Conservation (phyloP, 2,113 vertebrate genomes). For the Phyllostomus hastatus region DNA sequence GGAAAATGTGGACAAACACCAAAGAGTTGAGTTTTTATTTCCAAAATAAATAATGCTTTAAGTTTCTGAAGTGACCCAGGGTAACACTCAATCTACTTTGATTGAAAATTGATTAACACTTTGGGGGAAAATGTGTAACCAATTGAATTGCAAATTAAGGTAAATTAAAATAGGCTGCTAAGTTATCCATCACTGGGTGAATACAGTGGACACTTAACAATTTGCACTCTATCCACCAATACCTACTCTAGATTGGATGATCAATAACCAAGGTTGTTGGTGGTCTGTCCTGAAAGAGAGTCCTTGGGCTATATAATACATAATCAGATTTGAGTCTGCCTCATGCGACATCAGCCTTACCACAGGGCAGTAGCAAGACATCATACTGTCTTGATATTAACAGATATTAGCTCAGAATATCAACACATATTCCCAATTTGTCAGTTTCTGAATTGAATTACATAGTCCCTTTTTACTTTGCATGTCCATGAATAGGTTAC, state of each 20-base stretch:
- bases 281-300: not conserved
- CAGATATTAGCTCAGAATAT: slow-evolving; percentile 60
- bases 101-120: slow-evolving; percentile 72
- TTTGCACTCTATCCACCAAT: slow-evolving; percentile 53
- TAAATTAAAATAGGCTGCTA: slow-evolving; percentile 70
- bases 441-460: slow-evolving; percentile 28
- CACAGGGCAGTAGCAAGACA: slow-evolving; percentile 32
- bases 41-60: slow-evolving; percentile 49
- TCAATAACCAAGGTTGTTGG: not conserved
- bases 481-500: not conserved
- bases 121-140: slow-evolving; percentile 53
- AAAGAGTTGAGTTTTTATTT: slow-evolving; percentile 50
- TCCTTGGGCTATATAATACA: slow-evolving; percentile 26
- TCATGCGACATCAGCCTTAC: slow-evolving; percentile 49
- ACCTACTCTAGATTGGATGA: slow-evolving; percentile 48
- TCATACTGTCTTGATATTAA: slow-evolving; percentile 51
- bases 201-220: slow-evolving; percentile 55
- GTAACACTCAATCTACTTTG: slow-evolving; percentile 48
- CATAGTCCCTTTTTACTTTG: slow-evolving; percentile 3
- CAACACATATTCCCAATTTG: slow-evolving; percentile 65
- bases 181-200: slow-evolving; percentile 70
- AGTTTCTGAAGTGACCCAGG: not conserved
- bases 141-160: slow-evolving; percentile 79
- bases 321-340: slow-evolving; percentile 56
- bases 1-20: not conserved